These are phyloP conservation scores for Meloidogyne exigua DNA, from an alignment of 1,140 invertebrate species.

Conservation along the genomic window DNA sequence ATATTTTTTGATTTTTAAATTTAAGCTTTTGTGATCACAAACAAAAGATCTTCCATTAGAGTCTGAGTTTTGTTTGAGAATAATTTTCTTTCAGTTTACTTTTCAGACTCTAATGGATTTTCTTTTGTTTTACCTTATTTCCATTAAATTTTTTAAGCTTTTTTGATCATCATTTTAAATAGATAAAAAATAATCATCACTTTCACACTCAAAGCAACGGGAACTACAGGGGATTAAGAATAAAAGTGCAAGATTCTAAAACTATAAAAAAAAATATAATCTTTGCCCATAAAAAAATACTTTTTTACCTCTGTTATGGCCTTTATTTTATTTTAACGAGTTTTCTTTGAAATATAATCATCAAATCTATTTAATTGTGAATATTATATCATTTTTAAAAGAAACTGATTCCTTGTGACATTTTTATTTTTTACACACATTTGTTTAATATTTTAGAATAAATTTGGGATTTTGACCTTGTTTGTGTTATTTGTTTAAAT, in stretches of 20 bases:
- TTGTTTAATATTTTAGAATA: no score
- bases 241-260: background rate
- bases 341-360: background rate
- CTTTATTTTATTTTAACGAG: background rate
- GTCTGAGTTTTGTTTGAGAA: background rate
- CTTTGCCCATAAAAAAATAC: background rate
- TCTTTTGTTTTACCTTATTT: background rate
- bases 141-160: background rate
- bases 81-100: background rate
- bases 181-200: no score
- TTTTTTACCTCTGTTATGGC: conserved; percentile 4
- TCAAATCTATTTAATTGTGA: no score
- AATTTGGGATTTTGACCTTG: background rate
- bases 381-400: no score
- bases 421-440: no score
- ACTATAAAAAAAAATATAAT: background rate
- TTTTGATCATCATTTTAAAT: no score
- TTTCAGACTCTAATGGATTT: background rate
- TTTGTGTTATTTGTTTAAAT: no score
- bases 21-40: background rate
- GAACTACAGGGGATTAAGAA: background rate
- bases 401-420: no score
- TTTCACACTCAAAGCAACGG: background rate
- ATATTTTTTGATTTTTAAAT: background rate
- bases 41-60: background rate